Conservation (phyloP, 2,888 invertebrate genomes). For the Nymphalis c-album region DNA sequence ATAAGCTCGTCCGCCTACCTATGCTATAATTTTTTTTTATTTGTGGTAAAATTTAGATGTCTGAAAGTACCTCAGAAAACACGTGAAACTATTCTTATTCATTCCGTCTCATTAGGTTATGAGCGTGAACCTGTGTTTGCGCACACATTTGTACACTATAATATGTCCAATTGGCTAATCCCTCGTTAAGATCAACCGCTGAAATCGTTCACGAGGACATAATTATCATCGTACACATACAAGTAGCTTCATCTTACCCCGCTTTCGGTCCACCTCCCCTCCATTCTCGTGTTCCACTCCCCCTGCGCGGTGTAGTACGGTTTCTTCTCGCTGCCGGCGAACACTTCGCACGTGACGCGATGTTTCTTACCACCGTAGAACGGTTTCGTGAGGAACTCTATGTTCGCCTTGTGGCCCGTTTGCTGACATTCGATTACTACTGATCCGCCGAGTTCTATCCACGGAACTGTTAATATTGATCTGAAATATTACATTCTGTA, state of each 20-base stretch:
- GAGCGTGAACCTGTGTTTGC: too few relatives aligned
- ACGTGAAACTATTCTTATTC: too few relatives aligned
- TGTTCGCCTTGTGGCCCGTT: conserved; percentile 94
- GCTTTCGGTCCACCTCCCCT: conserved; percentile 91
- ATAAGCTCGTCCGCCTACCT: too few relatives aligned
- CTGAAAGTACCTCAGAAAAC: too few relatives aligned
- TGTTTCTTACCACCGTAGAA: conserved; percentile 98
- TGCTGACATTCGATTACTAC: conserved; percentile 94
- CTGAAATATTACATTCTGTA: conserved; percentile 62
- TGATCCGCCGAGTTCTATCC: conserved; percentile 98
- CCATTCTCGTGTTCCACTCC: conserved; percentile 99
- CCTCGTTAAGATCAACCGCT: too few relatives aligned
- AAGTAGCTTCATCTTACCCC: conserved; percentile 67
- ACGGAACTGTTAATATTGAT: conserved; percentile 98
- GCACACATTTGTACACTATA: too few relatives aligned
- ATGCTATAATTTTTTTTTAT: too few relatives aligned
- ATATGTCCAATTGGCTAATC: too few relatives aligned
- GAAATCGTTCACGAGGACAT: too few relatives aligned
- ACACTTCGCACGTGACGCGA: conserved; percentile 90
- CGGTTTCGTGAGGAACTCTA: conserved; percentile 98
- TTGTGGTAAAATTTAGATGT: too few relatives aligned
- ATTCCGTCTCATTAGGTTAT: too few relatives aligned
- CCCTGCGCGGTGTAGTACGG: conserved; percentile 94
- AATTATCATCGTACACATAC: too few relatives aligned
- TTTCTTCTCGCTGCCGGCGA: conserved; percentile 91